Percentiles rank a stretch among this genome's conserved stretches.
Evolutionary conservation across 2,113 vertebrate genomes (phyloP).

Genomic region (Cyanoramphus novaezelandiae): DNA sequence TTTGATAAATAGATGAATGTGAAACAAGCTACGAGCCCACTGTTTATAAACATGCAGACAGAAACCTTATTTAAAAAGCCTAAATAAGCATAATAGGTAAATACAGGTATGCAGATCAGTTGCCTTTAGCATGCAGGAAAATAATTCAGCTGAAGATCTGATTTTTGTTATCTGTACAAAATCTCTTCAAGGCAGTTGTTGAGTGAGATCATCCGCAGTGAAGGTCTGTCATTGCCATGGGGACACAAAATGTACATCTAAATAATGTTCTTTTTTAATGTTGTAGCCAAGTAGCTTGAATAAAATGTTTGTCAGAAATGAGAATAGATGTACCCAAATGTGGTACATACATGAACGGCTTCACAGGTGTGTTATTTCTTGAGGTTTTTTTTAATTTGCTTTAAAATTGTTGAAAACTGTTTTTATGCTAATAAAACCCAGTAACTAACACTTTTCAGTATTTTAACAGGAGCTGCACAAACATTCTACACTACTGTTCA

Average conservation of each 20-base stretch:
- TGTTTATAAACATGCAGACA: not conserved
- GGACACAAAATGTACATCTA: not conserved
- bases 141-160: not conserved
- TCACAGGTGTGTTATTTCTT: not conserved
- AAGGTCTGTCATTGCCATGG: not conserved
- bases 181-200: slow-evolving; percentile 7
- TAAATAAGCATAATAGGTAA: not conserved
- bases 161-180: not conserved
- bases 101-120: not conserved
- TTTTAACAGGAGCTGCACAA: not conserved
- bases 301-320: not conserved
- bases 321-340: not conserved
- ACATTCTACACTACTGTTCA: not conserved
- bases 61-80: not conserved
- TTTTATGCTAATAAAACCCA: not conserved
- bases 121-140: not conserved
- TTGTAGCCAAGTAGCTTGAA: not conserved
- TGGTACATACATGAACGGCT: not conserved
- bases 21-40: not conserved
- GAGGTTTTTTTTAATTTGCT: not conserved
- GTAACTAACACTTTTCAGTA: not conserved
- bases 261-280: not conserved
- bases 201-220: not conserved
- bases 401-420: not conserved
- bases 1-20: not conserved